Evolutionary conservation across 2,113 vertebrate species (phyloP).

Genomic region (Pleuronectes platessa): DNA sequence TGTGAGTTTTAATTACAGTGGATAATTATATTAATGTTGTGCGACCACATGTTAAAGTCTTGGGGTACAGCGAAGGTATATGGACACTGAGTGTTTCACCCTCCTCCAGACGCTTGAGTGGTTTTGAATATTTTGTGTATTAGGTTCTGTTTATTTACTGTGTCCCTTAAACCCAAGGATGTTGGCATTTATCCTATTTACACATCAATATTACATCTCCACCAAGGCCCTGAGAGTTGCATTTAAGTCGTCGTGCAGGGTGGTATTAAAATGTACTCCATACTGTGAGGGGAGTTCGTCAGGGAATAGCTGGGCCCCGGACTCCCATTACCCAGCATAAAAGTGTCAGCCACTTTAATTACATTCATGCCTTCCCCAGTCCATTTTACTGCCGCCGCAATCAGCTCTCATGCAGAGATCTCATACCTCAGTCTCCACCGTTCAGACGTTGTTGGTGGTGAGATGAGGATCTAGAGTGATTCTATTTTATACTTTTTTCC

Average conservation of each 20-base stretch:
- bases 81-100: neutral
- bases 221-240: conserved; percentile 90
- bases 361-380: conserved; percentile 82
- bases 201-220: conserved; percentile 96
- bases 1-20: conserved; percentile 17
- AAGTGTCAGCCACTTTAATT: conserved; percentile 85
- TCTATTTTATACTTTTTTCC: neutral
- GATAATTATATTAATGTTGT: conserved; percentile 17
- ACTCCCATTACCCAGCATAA: conserved; percentile 86
- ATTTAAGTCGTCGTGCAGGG: conserved; percentile 96
- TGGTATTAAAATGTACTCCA: conserved; percentile 93
- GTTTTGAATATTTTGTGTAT: conserved; percentile 72
- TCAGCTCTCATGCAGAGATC: conserved; percentile 76
- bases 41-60: neutral
- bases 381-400: conserved; percentile 80
- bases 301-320: conserved; percentile 86
- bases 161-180: conserved; percentile 88
- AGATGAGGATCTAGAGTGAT: conserved; percentile 20
- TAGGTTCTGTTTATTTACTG: conserved; percentile 86
- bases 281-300: conserved; percentile 87
- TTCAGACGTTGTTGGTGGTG: conserved; percentile 48
- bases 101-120: conserved; percentile 44
- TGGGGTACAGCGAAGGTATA: neutral
- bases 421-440: conserved; percentile 70
- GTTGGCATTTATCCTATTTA: conserved; percentile 99